These are phyloP conservation scores for Palythoa grandiflora DNA, from an alignment of 92 coral and sea anemone genomes.

Conservation along the genomic window DNA sequence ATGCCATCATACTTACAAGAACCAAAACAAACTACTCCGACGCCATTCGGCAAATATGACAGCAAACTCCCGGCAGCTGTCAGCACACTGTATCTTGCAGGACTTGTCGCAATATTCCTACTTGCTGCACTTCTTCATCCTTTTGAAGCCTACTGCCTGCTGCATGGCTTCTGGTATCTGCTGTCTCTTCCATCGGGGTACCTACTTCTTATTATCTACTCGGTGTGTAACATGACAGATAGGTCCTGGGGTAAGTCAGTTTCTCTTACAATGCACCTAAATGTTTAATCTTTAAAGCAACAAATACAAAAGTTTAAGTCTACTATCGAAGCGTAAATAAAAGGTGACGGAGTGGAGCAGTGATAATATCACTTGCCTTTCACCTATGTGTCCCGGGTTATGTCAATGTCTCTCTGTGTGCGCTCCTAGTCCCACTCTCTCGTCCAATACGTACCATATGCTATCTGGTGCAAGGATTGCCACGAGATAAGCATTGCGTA, in stretches of 20 bases:
- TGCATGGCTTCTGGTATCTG: constrained; percentile 91
- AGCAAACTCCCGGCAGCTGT: constrained; percentile 71
- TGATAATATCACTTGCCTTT: too few relatives aligned
- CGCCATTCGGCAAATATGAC: constrained; percentile 2
- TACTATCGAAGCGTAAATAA: too few relatives aligned
- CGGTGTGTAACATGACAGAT: constrained; percentile 92
- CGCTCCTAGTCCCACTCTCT: too few relatives aligned
- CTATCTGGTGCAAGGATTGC: too few relatives aligned
- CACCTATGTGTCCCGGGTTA: too few relatives aligned
- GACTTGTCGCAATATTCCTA: constrained; percentile 68
- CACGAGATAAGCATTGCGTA: too few relatives aligned
- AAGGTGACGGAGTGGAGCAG: too few relatives aligned
- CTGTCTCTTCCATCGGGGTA: constrained; percentile 92
- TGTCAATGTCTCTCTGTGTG: too few relatives aligned
- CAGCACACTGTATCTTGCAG: constrained; percentile 77
- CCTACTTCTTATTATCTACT: constrained; percentile 84
- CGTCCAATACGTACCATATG: too few relatives aligned
- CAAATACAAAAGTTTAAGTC: too few relatives aligned
- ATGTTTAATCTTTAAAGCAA: not conserved
- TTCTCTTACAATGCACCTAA: not conserved
- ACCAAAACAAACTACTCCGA: constrained; percentile 6
- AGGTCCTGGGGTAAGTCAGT: constrained; percentile 92
- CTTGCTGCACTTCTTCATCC: constrained; percentile 85
- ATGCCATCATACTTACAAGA: constrained; percentile 15
- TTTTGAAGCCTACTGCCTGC: constrained; percentile 76